Base-by-base conservation (phyloP, 2,888 invertebrate genomes). In the Trissolcus brochymenae region DNA sequence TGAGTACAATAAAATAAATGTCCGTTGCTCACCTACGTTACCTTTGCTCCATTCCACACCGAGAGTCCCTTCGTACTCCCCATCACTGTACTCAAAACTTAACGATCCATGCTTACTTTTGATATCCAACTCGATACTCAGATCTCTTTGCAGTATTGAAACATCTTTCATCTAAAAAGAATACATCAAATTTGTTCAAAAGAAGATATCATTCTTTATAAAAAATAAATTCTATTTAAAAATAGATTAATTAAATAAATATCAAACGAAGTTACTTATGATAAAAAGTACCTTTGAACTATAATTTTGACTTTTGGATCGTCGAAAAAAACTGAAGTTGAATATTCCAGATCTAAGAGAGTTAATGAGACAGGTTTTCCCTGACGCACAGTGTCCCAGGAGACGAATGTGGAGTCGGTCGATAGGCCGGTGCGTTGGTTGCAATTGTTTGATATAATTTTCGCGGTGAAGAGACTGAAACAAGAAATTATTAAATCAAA, bases 311-410 rank as follows among this genome's bases (percentile, higher is more conserved):
- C 87, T 89, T 79, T 91, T 91, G n/a, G 91, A 91, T 79, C 92
- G 87, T 82, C 91, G 87, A 83, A 94, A 93, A 81, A 94, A 91
- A 50, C 93, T 92, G 67, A 89, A 89, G 81, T 92, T 92, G 84
- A 94, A 92, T 75, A 93, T 91, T 1, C 94, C 93, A 79, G 93
- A 92, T 82, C 92, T 92, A 41, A 94, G 88, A 0, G 93, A 92
- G 82, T 93, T 93, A 6, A 93, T 90, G 54, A 95, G 89, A 0
- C 93, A 91, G 6, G 93, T 91, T 89, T 95, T 95, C n/a, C 95
- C 95, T 2, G 92, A 92, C 0, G 93, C 93, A 62, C 93, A 93
- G 82, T 93, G 92, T 0, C 95, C 95, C 82, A 95, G 91, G 55
- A 95, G 86, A 81, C 94, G 92, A 68, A 95, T 86, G 82, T 94